phyloP scores from a whole-genome alignment of 2,113 vertebrate species.

The Microcebus tavaratra region DNA sequence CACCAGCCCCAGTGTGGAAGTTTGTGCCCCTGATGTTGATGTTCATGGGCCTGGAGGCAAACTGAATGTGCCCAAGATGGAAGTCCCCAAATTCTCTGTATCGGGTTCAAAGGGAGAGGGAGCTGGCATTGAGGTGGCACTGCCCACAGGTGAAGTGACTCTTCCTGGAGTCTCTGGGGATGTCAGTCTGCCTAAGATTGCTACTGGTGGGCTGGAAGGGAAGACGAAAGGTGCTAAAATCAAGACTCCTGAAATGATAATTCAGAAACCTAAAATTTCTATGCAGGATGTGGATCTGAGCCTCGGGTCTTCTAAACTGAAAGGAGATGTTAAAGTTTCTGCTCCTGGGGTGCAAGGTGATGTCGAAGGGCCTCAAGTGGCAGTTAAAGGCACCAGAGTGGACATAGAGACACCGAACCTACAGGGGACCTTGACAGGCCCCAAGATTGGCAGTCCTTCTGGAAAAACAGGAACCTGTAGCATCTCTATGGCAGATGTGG shows the following conservation, averaged over 20 bases:
- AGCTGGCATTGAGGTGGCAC: background rate
- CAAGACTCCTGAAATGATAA: constrained; percentile 74
- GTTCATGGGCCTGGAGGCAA: constrained; percentile 47
- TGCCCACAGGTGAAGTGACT: constrained; percentile 65
- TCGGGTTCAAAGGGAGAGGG: constrained; percentile 64
- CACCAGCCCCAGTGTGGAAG: background rate
- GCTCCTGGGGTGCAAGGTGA: constrained; percentile 67
- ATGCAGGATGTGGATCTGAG: constrained; percentile 83
- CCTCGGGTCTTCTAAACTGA: constrained; percentile 76
- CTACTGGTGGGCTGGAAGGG: constrained; percentile 54
- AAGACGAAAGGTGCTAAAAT: constrained; percentile 74
- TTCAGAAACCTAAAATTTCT: constrained; percentile 82
- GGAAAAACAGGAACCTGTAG: constrained; percentile 67
- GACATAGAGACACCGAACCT: constrained; percentile 54
- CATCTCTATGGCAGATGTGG: constrained; percentile 70
- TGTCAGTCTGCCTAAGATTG: constrained; percentile 10
- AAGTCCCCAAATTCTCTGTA: constrained; percentile 74
- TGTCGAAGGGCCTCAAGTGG: constrained; percentile 64
- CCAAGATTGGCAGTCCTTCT: constrained; percentile 59
- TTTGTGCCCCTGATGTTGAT: background rate
- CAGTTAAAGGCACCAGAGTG: constrained; percentile 69
- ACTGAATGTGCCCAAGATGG: constrained; percentile 70
- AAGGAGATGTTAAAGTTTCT: constrained; percentile 60
- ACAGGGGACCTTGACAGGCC: constrained; percentile 51
- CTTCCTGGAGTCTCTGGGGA: constrained; percentile 50